Conservation (phyloP, 2,888 invertebrate species). For the Plagodis pulveraria region DNA sequence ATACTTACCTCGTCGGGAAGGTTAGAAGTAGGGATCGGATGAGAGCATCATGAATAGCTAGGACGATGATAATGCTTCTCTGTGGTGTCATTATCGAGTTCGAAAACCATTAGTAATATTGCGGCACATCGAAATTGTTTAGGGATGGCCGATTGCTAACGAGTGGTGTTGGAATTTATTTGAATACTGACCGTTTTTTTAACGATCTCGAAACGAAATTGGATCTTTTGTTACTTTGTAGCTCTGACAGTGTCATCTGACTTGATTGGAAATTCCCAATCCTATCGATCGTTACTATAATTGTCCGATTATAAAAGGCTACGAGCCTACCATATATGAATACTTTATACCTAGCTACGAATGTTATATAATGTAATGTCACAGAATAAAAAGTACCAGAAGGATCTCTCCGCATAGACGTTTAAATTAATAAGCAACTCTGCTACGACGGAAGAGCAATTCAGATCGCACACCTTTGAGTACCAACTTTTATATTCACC, state of each 20-base stretch:
- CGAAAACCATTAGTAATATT: constrained; percentile 34
- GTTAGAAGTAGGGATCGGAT: too few species aligned
- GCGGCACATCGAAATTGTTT: constrained; percentile 48
- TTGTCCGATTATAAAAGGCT: not conserved
- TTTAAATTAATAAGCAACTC: too few species aligned
- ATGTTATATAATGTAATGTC: too few species aligned
- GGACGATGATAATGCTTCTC: too few species aligned
- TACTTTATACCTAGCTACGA: too few species aligned
- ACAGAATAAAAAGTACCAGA: too few species aligned
- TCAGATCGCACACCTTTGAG: too few species aligned
- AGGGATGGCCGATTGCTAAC: constrained; percentile 47
- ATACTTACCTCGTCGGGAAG: too few species aligned
- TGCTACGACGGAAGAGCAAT: too few species aligned
- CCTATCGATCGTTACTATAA: not conserved
- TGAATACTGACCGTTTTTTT: constrained; percentile 42
- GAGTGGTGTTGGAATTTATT: constrained; percentile 51
- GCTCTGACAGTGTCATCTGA: constrained; percentile 6
- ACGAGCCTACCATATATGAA: not conserved
- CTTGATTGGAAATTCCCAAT: constrained; percentile 17
- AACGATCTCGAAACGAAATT: constrained; percentile 25
- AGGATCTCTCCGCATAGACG: too few species aligned
- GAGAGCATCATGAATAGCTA: too few species aligned
- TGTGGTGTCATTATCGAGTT: constrained; percentile 6
- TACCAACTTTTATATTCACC: too few species aligned
- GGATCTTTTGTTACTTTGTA: constrained; percentile 25